These are phyloP conservation scores for Polyodon spathula DNA, from an alignment of 2,113 vertebrate genomes.

Conservation along the genomic window DNA sequence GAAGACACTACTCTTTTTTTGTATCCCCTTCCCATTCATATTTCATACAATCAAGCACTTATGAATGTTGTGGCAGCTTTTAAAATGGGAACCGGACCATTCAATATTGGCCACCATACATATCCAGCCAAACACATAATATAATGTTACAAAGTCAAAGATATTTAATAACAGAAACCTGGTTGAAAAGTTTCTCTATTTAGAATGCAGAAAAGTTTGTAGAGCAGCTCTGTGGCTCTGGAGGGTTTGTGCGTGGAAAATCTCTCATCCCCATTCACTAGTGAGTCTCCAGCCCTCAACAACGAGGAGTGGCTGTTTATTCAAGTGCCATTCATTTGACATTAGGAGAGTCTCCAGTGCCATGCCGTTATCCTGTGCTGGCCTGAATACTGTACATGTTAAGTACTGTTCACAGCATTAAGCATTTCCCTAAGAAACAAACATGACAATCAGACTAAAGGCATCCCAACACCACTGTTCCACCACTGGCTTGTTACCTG, in stretches of 20 bases:
- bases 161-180: constrained; percentile 44
- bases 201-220: not conserved
- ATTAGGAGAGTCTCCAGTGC: constrained; percentile 55
- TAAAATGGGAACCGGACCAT: no score
- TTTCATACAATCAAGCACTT: constrained; percentile 60
- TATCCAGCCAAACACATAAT: constrained; percentile 44
- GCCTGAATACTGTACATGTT: constrained; percentile 49
- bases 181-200: constrained; percentile 23
- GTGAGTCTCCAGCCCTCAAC: constrained; percentile 21
- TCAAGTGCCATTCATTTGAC: constrained; percentile 58
- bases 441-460: constrained; percentile 48
- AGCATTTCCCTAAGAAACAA: constrained; percentile 49
- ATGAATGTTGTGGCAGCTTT: constrained; percentile 62
- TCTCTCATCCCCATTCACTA: constrained; percentile 43
- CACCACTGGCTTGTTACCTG: constrained; percentile 49
- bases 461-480: constrained; percentile 42
- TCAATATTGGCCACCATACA: constrained; percentile 41
- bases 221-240: constrained; percentile 24
- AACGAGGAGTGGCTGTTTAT: constrained; percentile 53
- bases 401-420: constrained; percentile 42
- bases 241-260: constrained; percentile 38
- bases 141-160: constrained; percentile 57
- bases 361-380: constrained; percentile 46
- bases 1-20: constrained; percentile 53
- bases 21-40: constrained; percentile 61